These are phyloP conservation scores for Tenualosa thibaudeaui DNA, from an alignment of 2,797 vertebrate species.

Conservation along the genomic window DNA sequence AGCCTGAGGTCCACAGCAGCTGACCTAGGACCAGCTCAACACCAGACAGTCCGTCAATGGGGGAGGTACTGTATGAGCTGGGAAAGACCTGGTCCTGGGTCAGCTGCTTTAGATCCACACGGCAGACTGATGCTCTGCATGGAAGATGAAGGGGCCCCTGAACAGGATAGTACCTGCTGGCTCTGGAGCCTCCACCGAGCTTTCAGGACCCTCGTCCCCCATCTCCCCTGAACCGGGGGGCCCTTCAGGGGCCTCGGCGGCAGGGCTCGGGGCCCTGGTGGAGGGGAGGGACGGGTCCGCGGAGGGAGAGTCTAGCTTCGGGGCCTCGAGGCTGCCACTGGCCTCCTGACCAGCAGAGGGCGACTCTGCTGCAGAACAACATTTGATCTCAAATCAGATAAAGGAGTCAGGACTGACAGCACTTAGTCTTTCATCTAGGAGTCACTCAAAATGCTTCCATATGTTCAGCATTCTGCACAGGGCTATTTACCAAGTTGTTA, in stretches of 20 bases:
- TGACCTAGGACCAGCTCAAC: conserved; percentile 22
- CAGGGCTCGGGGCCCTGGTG: conserved; percentile 68
- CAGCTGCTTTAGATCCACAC: neutral
- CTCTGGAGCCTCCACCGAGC: conserved; percentile 75
- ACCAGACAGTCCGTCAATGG: neutral
- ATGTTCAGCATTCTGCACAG: neutral
- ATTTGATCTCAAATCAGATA: neutral
- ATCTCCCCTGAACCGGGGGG: conserved; percentile 68
- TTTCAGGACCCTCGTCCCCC: conserved; percentile 73
- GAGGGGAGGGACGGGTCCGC: conserved; percentile 69
- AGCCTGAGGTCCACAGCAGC: neutral
- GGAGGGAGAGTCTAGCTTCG: conserved; percentile 72
- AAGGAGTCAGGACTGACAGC: neutral
- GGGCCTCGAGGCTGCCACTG: conserved; percentile 70
- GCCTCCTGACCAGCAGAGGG: conserved; percentile 79
- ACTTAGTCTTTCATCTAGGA: neutral
- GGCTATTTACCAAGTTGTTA: neutral
- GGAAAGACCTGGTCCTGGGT: neutral
- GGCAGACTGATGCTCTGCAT: neutral
- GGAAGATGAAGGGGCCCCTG: neutral
- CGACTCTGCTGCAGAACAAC: conserved; percentile 62
- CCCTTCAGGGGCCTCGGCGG: conserved; percentile 71
- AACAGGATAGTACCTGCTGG: conserved; percentile 78
- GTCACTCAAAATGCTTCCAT: neutral
- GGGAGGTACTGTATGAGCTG: neutral